phyloP scores from a whole-genome alignment of 2,113 vertebrate genomes.

The Tringa solitaria region DNA sequence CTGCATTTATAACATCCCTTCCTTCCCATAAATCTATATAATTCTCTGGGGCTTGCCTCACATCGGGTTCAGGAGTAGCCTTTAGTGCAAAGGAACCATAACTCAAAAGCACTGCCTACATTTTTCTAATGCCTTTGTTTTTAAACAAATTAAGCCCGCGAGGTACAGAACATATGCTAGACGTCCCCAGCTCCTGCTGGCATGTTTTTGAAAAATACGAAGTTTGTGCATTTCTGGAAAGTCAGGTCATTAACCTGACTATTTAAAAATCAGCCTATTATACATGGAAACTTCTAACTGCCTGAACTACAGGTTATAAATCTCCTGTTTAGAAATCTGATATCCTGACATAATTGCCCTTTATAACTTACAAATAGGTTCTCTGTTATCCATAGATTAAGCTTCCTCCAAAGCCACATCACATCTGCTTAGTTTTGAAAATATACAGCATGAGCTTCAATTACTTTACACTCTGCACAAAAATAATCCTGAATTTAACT shows the following conservation, averaged over 20 bases:
- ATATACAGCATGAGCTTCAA: conserved; percentile 52
- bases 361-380: conserved; percentile 64
- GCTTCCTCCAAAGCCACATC: conserved; percentile 67
- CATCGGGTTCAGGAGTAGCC: not conserved
- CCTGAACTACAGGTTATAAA: conserved; percentile 58
- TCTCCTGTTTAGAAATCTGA: conserved; percentile 67
- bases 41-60: not conserved
- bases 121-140: conserved; percentile 49
- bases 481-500: conserved; percentile 65
- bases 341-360: conserved; percentile 65
- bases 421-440: conserved; percentile 62
- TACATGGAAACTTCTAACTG: conserved; percentile 57
- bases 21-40: not conserved
- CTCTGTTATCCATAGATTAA: conserved; percentile 73
- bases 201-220: conserved; percentile 9
- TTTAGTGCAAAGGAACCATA: conserved; percentile 24
- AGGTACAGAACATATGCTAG: conserved; percentile 8
- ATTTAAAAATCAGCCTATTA: conserved; percentile 59
- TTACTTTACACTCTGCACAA: conserved; percentile 43
- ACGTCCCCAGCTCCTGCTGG: not conserved
- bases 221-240: conserved; percentile 58
- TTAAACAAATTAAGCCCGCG: not conserved
- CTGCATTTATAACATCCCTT: not conserved
- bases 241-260: conserved; percentile 27
- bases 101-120: conserved; percentile 11